Conservation (phyloP, 2,797 vertebrate species). For the Hylomyscus alleni region DNA sequence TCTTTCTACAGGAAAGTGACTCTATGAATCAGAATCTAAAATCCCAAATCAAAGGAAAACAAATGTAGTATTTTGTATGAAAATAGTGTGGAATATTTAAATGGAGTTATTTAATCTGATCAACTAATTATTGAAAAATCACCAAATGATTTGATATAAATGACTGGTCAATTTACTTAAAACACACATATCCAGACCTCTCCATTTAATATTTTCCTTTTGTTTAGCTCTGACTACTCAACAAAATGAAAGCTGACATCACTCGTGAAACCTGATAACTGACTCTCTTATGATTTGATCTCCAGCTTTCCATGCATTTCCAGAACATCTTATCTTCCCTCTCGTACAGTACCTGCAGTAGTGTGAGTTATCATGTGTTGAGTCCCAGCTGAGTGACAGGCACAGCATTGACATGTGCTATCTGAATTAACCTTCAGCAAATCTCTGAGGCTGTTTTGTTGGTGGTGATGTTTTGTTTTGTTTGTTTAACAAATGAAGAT, state of each 20-base stretch:
- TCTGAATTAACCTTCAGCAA: neutral
- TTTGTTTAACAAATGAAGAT: conserved; percentile 46
- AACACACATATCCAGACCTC: neutral
- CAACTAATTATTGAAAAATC: conserved; percentile 4
- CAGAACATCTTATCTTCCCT: neutral
- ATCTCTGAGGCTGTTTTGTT: conserved; percentile 11
- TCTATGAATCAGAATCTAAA: conserved; percentile 72
- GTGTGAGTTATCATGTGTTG: neutral
- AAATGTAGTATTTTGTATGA: conserved; percentile 45
- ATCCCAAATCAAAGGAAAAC: conserved; percentile 63
- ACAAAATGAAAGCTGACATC: neutral
- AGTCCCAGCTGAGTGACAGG: neutral
- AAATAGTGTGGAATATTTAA: conserved; percentile 23
- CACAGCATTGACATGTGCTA: too few relatives aligned
- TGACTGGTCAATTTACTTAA: neutral
- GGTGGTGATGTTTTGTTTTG: neutral
- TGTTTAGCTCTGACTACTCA: neutral
- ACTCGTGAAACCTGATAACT: neutral
- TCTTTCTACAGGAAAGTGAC: conserved; percentile 72
- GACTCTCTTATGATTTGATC: neutral
- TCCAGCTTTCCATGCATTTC: neutral
- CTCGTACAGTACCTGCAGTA: neutral
- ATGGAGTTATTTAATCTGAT: neutral
- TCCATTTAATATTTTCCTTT: conserved; percentile 25
- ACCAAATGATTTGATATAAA: conserved; percentile 4